Percentiles rank a stretch among this genome's conserved stretches.
phyloP scores from a whole-genome alignment of 2,113 vertebrate genomes.

The Tilapia sparmanii region DNA sequence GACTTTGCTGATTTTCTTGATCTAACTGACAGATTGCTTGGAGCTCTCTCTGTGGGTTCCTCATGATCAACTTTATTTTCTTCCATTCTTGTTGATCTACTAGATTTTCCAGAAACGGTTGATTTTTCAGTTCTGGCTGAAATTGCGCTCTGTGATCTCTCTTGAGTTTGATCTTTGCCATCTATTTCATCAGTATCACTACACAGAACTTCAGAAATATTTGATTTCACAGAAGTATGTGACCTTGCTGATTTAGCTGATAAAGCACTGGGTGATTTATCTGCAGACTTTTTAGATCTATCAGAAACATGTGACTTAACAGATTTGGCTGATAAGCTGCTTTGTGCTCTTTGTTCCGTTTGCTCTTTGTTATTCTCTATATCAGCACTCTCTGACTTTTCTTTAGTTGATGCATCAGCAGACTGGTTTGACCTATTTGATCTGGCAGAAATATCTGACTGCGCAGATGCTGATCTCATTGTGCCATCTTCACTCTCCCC shows the following conservation, averaged over 20 bases:
- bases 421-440: slow-evolving; percentile 1
- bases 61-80: not conserved
- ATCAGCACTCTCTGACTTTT: not conserved
- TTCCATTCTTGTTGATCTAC: not conserved
- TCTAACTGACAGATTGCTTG: slow-evolving; percentile 2
- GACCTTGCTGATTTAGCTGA: slow-evolving; percentile 30
- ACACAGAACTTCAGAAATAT: not conserved
- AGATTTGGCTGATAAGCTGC: slow-evolving; percentile 2
- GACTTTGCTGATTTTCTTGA: slow-evolving; percentile 15
- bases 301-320: slow-evolving; percentile 35
- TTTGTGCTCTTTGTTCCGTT: slow-evolving; percentile 2
- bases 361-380: not conserved
- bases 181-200: not conserved
- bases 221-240: not conserved
- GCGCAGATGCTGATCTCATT: not conserved
- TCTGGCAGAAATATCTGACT: slow-evolving; percentile 4
- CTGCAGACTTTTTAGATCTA: not conserved
- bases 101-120: slow-evolving; percentile 19
- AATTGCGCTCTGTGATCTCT: slow-evolving; percentile 21
- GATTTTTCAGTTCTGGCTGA: slow-evolving; percentile 28
- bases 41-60: not conserved
- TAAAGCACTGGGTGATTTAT: not conserved
- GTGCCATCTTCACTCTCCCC: not conserved
- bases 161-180: not conserved
- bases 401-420: not conserved